Percentiles rank a stretch among this genome's conserved stretches.
phyloP scores from a whole-genome alignment of 2,113 vertebrate genomes.

The Proterorhinus semilunaris region DNA sequence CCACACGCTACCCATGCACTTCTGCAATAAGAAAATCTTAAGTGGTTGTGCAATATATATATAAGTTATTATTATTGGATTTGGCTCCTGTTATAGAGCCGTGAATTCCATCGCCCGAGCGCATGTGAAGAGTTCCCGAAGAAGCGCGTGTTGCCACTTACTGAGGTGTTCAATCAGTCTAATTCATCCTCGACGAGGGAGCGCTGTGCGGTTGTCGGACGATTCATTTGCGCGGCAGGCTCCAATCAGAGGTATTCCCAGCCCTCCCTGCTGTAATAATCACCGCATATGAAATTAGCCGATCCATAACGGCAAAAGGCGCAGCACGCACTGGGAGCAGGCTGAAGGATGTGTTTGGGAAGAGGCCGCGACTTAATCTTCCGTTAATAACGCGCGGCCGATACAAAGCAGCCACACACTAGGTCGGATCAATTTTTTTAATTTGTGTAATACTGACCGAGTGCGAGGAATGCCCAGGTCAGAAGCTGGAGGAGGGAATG shows the following conservation, averaged over 20 bases:
- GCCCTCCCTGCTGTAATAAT: conserved; percentile 70
- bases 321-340: conserved; percentile 31
- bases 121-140: conserved; percentile 17
- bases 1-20: too few species aligned
- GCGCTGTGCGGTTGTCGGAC: conserved; percentile 66
- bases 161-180: conserved; percentile 75
- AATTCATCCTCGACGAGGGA: conserved; percentile 73
- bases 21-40: too few species aligned
- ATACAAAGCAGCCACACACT: not conserved
- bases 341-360: conserved; percentile 9
- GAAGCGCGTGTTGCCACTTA: conserved; percentile 50
- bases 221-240: conserved; percentile 74
- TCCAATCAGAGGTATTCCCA: conserved; percentile 72
- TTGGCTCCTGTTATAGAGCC: too few species aligned
- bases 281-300: conserved; percentile 68
- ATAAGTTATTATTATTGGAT: too few species aligned
- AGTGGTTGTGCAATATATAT: too few species aligned
- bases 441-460: not conserved
- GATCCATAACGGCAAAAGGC: conserved; percentile 52
- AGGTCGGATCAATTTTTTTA: not conserved
- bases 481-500: not conserved
- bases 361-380: conserved; percentile 2
- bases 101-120: not conserved
- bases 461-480: not conserved
- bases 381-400: not conserved